These are phyloP conservation scores for Ormyrus nitidulus DNA, from an alignment of 2,888 invertebrate species.

Conservation along the genomic window DNA sequence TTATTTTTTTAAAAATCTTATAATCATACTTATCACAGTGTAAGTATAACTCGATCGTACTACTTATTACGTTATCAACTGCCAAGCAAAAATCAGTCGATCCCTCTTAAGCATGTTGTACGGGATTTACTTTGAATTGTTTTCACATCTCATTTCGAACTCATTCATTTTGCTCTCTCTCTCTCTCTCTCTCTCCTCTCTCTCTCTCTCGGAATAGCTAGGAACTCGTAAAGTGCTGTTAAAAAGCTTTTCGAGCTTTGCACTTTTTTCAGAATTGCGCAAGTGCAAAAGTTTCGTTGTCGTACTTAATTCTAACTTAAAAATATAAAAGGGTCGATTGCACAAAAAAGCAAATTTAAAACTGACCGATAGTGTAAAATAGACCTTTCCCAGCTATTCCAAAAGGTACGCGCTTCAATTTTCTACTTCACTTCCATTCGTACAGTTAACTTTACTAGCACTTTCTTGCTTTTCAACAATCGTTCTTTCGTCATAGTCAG, in stretches of 20 bases:
- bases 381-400: constrained; percentile 47
- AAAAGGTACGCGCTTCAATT: constrained; percentile 16
- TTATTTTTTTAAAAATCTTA: constrained; percentile 54
- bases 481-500: constrained; percentile 39
- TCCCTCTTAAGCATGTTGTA: constrained; percentile 57
- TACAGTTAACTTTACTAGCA: not conserved
- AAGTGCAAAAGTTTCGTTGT: constrained; percentile 19
- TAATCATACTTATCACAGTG: constrained; percentile 72
- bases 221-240: constrained; percentile 32
- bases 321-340: constrained; percentile 18
- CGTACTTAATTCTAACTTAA: not conserved
- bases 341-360: constrained; percentile 45
- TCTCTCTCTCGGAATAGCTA: constrained; percentile 46
- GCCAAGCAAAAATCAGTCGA: constrained; percentile 56
- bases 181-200: constrained; percentile 6
- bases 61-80: constrained; percentile 50
- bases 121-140: constrained; percentile 53
- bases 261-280: not conserved
- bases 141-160: constrained; percentile 22
- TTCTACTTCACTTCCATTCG: constrained; percentile 1
- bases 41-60: constrained; percentile 68
- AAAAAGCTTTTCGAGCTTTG: constrained; percentile 27
- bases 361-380: constrained; percentile 17
- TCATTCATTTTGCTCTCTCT: not conserved
- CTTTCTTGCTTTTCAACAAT: constrained; percentile 9